Percentiles rank a stretch among this genome's conserved stretches.
These are phyloP conservation scores for Neopipo cinnamomea DNA, from an alignment of 2,113 vertebrate species.

Conservation along the genomic window DNA sequence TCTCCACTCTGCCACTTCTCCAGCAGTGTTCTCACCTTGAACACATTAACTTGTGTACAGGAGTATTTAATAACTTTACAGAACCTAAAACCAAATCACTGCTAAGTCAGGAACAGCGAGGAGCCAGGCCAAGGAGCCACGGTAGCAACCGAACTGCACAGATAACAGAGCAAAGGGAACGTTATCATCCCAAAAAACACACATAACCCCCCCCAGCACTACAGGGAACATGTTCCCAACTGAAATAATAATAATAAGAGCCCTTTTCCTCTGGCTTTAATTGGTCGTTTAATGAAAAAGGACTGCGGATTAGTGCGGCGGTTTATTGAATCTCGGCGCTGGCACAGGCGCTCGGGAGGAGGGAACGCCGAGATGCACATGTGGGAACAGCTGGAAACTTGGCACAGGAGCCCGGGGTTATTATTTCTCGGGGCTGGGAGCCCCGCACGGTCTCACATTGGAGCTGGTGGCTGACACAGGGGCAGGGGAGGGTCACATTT, in stretches of 20 bases:
- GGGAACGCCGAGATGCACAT: constrained; percentile 41
- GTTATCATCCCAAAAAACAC: background rate
- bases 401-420: background rate
- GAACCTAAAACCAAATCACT: background rate
- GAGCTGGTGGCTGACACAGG: background rate
- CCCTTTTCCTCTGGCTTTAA: constrained; percentile 44
- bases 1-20: background rate
- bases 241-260: constrained; percentile 38
- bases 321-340: constrained; percentile 40
- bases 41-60: background rate
- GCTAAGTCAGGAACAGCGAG: background rate
- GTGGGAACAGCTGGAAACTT: constrained; percentile 67
- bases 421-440: constrained; percentile 29
- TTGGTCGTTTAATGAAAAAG: constrained; percentile 63
- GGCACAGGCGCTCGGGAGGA: constrained; percentile 33
- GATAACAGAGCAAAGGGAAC: background rate
- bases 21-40: background rate
- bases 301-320: constrained; percentile 38
- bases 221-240: constrained; percentile 16
- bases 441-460: background rate
- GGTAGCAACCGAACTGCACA: background rate
- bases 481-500: background rate
- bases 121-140: background rate
- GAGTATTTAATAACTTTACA: background rate
- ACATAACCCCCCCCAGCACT: background rate